Evolutionary conservation across 2,888 invertebrate species (phyloP).

Genomic region (Meliscaeva auricollis): DNA sequence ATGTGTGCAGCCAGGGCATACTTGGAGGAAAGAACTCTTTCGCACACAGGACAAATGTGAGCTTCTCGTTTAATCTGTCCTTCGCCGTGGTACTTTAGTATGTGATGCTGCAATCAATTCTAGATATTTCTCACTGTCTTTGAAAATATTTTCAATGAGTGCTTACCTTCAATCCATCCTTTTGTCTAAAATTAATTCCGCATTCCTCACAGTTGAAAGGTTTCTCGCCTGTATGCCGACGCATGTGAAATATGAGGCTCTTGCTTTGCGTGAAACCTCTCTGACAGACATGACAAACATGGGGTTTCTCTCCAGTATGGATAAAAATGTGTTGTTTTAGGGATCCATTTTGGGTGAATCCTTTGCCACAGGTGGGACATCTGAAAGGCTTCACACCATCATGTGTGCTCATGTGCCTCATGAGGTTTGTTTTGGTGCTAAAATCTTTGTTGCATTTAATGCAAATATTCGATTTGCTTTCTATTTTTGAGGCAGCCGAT

Average conservation of each 20-base stretch:
- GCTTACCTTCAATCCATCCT: slow-evolving; percentile 80
- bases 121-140: neutral
- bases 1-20: slow-evolving; percentile 78
- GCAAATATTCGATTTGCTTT: slow-evolving; percentile 77
- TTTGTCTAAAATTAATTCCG: slow-evolving; percentile 80
- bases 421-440: slow-evolving; percentile 81
- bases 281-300: slow-evolving; percentile 79
- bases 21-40: slow-evolving; percentile 78
- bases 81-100: slow-evolving; percentile 78
- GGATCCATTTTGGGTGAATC: slow-evolving; percentile 81
- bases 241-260: slow-evolving; percentile 80
- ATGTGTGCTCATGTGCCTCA: slow-evolving; percentile 80
- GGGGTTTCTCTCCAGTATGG: slow-evolving; percentile 81
- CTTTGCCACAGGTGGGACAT: slow-evolving; percentile 79
- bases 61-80: slow-evolving; percentile 58
- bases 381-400: slow-evolving; percentile 80
- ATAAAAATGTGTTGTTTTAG: slow-evolving; percentile 81
- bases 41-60: slow-evolving; percentile 79
- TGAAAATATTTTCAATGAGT: neutral
- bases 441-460: slow-evolving; percentile 81
- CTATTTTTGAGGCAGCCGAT: slow-evolving; percentile 47
- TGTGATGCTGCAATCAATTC: slow-evolving; percentile 77
- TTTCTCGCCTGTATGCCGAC: slow-evolving; percentile 81
- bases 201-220: slow-evolving; percentile 81
- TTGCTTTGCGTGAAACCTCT: slow-evolving; percentile 81